Evolutionary conservation across 2,113 vertebrate genomes (phyloP), one percentile per base, ranked within the genome.

Genomic region (Poeciliopsis retropinna): DNA sequence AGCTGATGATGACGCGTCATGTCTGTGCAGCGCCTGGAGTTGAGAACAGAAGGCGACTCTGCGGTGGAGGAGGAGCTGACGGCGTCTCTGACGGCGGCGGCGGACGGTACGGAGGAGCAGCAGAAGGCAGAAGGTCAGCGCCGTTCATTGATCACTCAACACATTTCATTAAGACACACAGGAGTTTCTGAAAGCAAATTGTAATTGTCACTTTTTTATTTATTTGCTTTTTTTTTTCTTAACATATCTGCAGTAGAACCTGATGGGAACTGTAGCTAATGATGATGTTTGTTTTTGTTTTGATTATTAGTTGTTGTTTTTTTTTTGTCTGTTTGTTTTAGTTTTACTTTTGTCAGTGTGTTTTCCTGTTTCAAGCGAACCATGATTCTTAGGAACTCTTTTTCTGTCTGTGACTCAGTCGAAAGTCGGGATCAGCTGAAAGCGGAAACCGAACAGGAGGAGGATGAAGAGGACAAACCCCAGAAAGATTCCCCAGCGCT

Each of bases 11-110:
- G 57, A 57, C 57, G 39, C 80, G 19, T 72, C 6, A 10, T 68
- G 39, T 79, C 28, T 74, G 2, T 79, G 72, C 78, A 95, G 94
- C 91, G 71, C 63, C 67, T 78, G 41, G 88, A 90, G 30, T 0
- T 70, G 28, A 86, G 72, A 64, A 3, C 66, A 1, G 88, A 78
- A 15, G 34, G 41, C 37, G 84, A 92, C 41, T 84, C 79, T 12
- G 15, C 47, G 12, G 28, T 54, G 12, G 86, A 93, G 17, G 85
- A 87, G 25, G 74, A 12, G 17, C 54, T 80, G 30, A 81, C 72
- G 29, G 39, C 72, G 19, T 73, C 83, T 15, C 54, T 31, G 12
- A 62, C 0, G 17, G 67, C 30, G 57, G 44, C 27, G 51, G 86
- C n/a, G n/a, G n/a, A 83, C 30, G n/a, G 60, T 65, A 15, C 29